These are phyloP conservation scores for Cyclina sinensis DNA, from an alignment of 1,140 invertebrate genomes.

Conservation along the genomic window DNA sequence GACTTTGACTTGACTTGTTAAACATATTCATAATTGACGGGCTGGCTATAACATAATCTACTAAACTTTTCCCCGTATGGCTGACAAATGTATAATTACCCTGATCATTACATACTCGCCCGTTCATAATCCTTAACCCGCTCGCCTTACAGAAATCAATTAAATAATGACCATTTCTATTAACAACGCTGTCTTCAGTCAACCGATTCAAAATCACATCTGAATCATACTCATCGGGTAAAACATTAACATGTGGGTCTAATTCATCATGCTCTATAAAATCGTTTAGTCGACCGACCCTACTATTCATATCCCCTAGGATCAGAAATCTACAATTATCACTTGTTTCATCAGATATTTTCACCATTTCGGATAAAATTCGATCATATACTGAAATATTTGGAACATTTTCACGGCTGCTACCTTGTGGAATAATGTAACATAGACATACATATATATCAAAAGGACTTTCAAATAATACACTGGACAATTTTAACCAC, in stretches of 20 bases:
- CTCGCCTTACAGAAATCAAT: slow-evolving; percentile 30
- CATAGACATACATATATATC: neutral
- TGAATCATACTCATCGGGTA: neutral
- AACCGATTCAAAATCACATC: neutral
- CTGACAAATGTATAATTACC: neutral
- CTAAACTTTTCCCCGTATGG: neutral
- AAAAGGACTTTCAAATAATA: neutral
- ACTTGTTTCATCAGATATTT: slow-evolving; percentile 16
- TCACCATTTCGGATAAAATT: slow-evolving; percentile 11
- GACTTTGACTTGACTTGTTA: no score
- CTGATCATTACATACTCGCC: neutral
- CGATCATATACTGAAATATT: neutral
- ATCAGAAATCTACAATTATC: neutral
- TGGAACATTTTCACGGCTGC: neutral
- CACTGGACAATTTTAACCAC: no score
- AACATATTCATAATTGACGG: neutral
- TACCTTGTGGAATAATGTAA: no score
- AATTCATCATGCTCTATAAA: neutral
- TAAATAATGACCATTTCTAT: slow-evolving; percentile 16
- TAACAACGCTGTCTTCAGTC: neutral
- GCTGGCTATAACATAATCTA: slow-evolving; percentile 1
- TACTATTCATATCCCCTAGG: no score
- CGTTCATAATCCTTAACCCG: slow-evolving; percentile 1
- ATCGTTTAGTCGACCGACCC: neutral
- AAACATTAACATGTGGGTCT: slow-evolving; percentile 8